A percentile compares a stretch with the other conserved stretches of the same genome.
These are phyloP conservation scores for Xiphophorus couchianus DNA, from an alignment of 2,113 vertebrate genomes.

Conservation along the genomic window DNA sequence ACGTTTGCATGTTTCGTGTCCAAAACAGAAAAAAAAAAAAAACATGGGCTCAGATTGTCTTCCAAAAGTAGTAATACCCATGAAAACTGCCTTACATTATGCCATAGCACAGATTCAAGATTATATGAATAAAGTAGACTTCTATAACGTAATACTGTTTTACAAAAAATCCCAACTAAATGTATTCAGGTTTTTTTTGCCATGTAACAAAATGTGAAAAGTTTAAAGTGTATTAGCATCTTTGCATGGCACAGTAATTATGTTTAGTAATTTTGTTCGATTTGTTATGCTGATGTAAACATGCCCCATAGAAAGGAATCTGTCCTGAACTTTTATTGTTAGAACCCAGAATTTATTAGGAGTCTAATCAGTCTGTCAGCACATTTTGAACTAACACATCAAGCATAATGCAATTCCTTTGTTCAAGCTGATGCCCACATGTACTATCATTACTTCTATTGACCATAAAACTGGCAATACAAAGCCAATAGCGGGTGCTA, in stretches of 20 bases:
- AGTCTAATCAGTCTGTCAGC: slow-evolving; percentile 30
- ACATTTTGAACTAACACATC: slow-evolving; percentile 35
- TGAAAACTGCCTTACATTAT: not conserved
- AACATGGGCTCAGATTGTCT: not conserved
- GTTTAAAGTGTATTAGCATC: no score
- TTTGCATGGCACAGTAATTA: no score
- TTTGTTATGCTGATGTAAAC: slow-evolving; percentile 35
- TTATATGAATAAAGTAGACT: no score
- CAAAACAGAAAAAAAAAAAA: slow-evolving; percentile 11
- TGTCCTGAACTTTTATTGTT: slow-evolving; percentile 27
- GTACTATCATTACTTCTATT: slow-evolving; percentile 53
- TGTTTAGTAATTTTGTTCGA: not conserved
- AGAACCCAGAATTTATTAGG: slow-evolving; percentile 35
- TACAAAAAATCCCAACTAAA: not conserved
- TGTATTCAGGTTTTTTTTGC: not conserved
- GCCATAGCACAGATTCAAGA: not conserved
- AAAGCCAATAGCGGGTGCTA: slow-evolving; percentile 40
- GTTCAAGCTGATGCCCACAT: slow-evolving; percentile 40
- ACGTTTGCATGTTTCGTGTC: slow-evolving; percentile 36
- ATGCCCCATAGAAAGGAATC: slow-evolving; percentile 31
- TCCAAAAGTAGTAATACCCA: not conserved
- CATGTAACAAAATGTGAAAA: no score
- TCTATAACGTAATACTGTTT: not conserved
- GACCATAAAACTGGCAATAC: slow-evolving; percentile 59
- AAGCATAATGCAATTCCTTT: slow-evolving; percentile 43